Evolutionary conservation across 2,888 invertebrate species (phyloP).

Genomic region (Lasioglossum malachurum): DNA sequence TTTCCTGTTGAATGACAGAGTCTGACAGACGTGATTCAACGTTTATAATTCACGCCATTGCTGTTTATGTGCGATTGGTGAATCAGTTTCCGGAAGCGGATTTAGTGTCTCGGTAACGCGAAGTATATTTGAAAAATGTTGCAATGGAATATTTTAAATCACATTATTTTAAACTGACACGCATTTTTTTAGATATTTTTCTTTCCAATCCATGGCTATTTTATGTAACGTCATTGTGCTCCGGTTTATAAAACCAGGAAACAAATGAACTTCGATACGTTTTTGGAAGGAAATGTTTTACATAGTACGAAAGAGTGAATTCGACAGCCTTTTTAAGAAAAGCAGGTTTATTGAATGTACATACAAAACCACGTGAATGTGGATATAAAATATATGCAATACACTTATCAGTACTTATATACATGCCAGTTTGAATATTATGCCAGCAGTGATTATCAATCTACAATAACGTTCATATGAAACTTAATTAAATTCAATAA

Average conservation of each 20-base stretch:
- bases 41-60: slow-evolving; percentile 42
- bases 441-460: not conserved
- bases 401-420: slow-evolving; percentile 10
- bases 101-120: not conserved
- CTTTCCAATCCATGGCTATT: not conserved
- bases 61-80: not conserved
- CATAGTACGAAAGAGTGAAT: too few species aligned
- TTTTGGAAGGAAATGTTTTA: too few species aligned
- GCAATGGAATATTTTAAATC: not conserved
- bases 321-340: not conserved
- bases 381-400: not conserved
- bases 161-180: not conserved
- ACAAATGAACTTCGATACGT: too few species aligned
- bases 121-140: not conserved
- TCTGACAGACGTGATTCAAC: slow-evolving; percentile 47
- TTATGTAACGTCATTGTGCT: not conserved
- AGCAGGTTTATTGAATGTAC: not conserved
- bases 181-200: not conserved
- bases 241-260: too few species aligned
- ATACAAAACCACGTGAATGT: not conserved
- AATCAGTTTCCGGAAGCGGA: slow-evolving; percentile 24
- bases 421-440: slow-evolving; percentile 4
- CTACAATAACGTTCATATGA: not conserved
- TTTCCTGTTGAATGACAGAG: slow-evolving; percentile 47
- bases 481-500: slow-evolving; percentile 43